A percentile compares a stretch with the other conserved stretches of the same genome.
phyloP scores from a whole-genome alignment of 2,888 invertebrate genomes.

The Rhopalosiphum nymphaeae region DNA sequence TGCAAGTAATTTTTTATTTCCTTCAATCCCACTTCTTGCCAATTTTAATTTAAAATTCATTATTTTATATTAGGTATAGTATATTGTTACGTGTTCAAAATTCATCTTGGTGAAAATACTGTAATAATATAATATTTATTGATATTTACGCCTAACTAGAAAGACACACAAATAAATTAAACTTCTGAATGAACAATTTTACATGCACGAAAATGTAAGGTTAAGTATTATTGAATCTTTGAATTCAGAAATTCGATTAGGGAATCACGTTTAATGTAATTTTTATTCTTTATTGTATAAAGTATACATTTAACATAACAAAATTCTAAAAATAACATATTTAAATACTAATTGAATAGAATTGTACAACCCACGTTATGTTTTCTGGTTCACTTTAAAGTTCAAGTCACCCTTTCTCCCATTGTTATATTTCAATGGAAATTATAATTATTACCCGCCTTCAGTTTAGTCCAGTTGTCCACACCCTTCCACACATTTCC shows the following conservation, averaged over 20 bases:
- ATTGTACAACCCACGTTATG: constrained; percentile 39
- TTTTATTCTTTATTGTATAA: not conserved
- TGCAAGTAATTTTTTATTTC: not conserved
- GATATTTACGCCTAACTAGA: not conserved
- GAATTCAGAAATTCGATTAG: not conserved
- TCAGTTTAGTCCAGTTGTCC: not conserved
- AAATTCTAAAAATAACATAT: not conserved
- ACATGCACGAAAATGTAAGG: not conserved
- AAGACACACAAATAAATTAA: not conserved
- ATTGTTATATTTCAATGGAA: constrained; percentile 45
- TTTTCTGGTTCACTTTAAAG: not conserved
- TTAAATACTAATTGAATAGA: constrained; percentile 20
- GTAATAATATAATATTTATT: not conserved
- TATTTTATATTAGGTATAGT: not conserved
- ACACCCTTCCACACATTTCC: constrained; percentile 51
- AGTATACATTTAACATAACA: not conserved
- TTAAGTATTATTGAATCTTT: not conserved
- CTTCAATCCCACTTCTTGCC: not conserved
- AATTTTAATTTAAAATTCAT: constrained; percentile 26
- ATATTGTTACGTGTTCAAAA: not conserved
- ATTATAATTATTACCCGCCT: constrained; percentile 29
- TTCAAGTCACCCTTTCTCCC: constrained; percentile 47
- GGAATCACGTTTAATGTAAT: not conserved
- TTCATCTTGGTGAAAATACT: not conserved
- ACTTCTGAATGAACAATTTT: not conserved